phyloP scores from a whole-genome alignment of 1,140 invertebrate genomes.

The Apocrypta bakeri region DNA sequence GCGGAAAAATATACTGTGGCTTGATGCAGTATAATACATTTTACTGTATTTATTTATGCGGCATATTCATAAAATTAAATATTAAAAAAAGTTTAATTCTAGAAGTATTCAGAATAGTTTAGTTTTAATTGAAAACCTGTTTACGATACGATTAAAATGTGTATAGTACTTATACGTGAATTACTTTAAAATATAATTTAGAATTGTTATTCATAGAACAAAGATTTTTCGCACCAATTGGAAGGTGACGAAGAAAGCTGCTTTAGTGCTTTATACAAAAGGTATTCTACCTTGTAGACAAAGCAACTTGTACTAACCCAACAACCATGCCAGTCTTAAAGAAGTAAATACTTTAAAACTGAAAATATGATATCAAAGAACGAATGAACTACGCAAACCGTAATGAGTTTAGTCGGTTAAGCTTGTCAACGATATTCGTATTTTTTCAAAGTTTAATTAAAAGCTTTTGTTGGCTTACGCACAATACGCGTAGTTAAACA shows the following conservation, averaged over 20 bases:
- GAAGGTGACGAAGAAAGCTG: neutral
- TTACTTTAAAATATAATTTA: too few species aligned
- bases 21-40: too few species aligned
- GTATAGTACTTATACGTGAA: too few species aligned
- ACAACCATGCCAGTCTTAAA: neutral
- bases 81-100: too few species aligned
- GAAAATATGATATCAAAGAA: neutral
- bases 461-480: neutral
- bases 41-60: too few species aligned
- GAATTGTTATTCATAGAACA: neutral
- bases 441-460: neutral
- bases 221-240: constrained; percentile 3
- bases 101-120: too few species aligned
- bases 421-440: neutral
- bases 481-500: neutral
- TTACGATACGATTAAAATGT: too few species aligned
- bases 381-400: neutral
- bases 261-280: neutral
- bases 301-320: neutral
- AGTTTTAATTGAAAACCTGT: too few species aligned
- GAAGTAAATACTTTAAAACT: neutral
- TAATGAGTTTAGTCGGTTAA: neutral
- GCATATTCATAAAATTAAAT: too few species aligned
- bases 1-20: too few species aligned
- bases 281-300: neutral